Conservation (phyloP, 2,888 invertebrate genomes). For the Sesia apiformis region DNA sequence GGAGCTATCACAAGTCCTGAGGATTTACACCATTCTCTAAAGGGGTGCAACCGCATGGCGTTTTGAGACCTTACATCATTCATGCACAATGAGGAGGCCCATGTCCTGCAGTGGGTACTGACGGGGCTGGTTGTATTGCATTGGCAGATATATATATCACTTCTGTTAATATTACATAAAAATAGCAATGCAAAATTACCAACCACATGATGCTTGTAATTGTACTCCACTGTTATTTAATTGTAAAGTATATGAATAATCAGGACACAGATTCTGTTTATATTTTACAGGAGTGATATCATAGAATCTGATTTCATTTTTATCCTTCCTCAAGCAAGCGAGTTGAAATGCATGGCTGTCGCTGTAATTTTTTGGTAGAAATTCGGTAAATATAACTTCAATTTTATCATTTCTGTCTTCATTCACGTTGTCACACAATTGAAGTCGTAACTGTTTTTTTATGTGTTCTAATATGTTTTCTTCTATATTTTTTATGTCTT, state of each 20-base stretch:
- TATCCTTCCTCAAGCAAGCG: conserved; percentile 46
- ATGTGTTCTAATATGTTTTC: conserved; percentile 8
- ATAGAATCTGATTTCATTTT: conserved; percentile 51
- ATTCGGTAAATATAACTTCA: conserved; percentile 40
- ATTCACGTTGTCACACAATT: not conserved
- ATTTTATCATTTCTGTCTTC: conserved; percentile 4
- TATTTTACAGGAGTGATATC: conserved; percentile 48
- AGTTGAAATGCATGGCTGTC: conserved; percentile 45
- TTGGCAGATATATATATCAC: too few relatives aligned
- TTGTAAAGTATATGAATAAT: conserved; percentile 62
- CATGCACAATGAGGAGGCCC: too few relatives aligned
- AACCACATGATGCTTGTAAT: conserved; percentile 52
- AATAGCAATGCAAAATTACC: conserved; percentile 12
- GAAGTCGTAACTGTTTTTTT: conserved; percentile 12
- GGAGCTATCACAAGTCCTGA: too few relatives aligned
- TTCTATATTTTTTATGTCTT: conserved; percentile 17
- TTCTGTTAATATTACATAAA: too few relatives aligned
- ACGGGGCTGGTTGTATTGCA: too few relatives aligned
- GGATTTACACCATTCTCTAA: too few relatives aligned
- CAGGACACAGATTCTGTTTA: conserved; percentile 52
- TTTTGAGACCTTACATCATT: too few relatives aligned
- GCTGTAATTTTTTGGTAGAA: conserved; percentile 47
- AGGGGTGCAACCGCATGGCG: too few relatives aligned
- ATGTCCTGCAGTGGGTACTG: too few relatives aligned
- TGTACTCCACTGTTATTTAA: conserved; percentile 42